Percentiles rank a stretch among this genome's conserved stretches.
Conservation (phyloP, 2,888 invertebrate genomes). For the Drosophila percnosoma region DNA sequence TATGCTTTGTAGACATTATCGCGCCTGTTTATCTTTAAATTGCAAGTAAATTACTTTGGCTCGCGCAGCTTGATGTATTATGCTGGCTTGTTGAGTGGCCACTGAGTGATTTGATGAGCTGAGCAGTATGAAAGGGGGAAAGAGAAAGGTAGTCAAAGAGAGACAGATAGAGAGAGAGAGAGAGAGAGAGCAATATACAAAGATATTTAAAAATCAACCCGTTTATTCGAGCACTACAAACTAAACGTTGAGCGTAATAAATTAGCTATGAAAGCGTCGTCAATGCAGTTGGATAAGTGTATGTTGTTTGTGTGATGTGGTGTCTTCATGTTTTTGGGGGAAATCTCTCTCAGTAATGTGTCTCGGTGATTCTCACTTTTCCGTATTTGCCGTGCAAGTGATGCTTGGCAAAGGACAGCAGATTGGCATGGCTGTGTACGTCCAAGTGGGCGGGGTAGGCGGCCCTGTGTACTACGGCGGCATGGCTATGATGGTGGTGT, state of each 20-base stretch:
- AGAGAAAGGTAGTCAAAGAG: neutral
- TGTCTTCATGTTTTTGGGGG: slow-evolving; percentile 38
- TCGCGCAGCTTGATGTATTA: slow-evolving; percentile 75
- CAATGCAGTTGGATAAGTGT: slow-evolving; percentile 49
- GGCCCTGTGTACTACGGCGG: slow-evolving; percentile 69
- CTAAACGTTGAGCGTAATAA: slow-evolving; percentile 69
- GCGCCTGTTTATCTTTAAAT: slow-evolving; percentile 80
- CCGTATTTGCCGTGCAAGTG: slow-evolving; percentile 83
- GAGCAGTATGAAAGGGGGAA: slow-evolving; percentile 3
- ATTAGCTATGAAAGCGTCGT: slow-evolving; percentile 72
- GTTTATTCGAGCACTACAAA: slow-evolving; percentile 63
- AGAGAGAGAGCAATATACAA: slow-evolving; percentile 13
- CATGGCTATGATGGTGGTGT: slow-evolving; percentile 71
- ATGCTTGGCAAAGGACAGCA: slow-evolving; percentile 81
- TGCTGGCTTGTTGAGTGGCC: slow-evolving; percentile 73
- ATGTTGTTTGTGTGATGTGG: slow-evolving; percentile 29
- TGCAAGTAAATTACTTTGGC: slow-evolving; percentile 81
- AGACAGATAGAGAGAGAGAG: neutral
- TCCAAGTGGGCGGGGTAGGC: slow-evolving; percentile 78
- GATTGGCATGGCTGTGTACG: slow-evolving; percentile 71
- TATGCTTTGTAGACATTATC: slow-evolving; percentile 81
- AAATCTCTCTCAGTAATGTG: slow-evolving; percentile 83
- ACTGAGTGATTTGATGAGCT: slow-evolving; percentile 71
- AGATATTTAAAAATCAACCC: slow-evolving; percentile 54
- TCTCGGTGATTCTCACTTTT: slow-evolving; percentile 83